A percentile compares a stretch with the other conserved stretches of the same genome.
Evolutionary conservation across 2,888 invertebrate species (phyloP).

Genomic region (Drosophila conformis): DNA sequence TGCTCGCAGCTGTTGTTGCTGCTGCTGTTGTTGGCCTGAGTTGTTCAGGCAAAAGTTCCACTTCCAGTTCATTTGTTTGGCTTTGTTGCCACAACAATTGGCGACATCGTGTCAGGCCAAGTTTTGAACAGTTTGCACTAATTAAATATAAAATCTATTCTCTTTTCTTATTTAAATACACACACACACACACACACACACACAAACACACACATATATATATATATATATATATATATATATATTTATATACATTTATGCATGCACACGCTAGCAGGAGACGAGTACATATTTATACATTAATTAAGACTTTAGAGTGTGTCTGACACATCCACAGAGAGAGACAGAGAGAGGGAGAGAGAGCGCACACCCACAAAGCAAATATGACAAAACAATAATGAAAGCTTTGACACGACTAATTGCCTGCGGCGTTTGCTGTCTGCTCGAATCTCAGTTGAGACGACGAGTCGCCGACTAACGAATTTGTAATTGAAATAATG

Average conservation of each 20-base stretch:
- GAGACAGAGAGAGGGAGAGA: neutral
- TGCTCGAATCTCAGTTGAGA: slow-evolving; percentile 65
- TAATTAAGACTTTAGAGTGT: slow-evolving; percentile 78
- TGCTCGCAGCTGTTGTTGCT: slow-evolving; percentile 55
- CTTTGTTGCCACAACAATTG: slow-evolving; percentile 79
- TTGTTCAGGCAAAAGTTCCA: slow-evolving; percentile 58
- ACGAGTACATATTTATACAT: slow-evolving; percentile 71
- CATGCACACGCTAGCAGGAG: slow-evolving; percentile 10
- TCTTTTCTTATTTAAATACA: slow-evolving; percentile 46
- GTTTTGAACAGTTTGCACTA: slow-evolving; percentile 67
- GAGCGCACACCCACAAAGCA: slow-evolving; percentile 51
- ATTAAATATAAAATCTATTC: slow-evolving; percentile 79
- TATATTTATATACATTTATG: neutral
- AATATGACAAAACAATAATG: slow-evolving; percentile 81
- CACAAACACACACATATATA: neutral
- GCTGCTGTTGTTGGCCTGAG: slow-evolving; percentile 19
- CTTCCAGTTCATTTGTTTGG: slow-evolving; percentile 65
- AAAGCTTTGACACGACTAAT: slow-evolving; percentile 81
- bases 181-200: slow-evolving; percentile 1
- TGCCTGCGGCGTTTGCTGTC: slow-evolving; percentile 78
- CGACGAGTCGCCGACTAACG: slow-evolving; percentile 55
- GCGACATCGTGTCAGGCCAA: slow-evolving; percentile 71
- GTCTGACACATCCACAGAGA: slow-evolving; percentile 42
- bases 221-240: neutral
- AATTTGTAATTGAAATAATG: slow-evolving; percentile 82